Evolutionary conservation across 2,113 vertebrate genomes (phyloP).

Genomic region (Coturnix japonica): DNA sequence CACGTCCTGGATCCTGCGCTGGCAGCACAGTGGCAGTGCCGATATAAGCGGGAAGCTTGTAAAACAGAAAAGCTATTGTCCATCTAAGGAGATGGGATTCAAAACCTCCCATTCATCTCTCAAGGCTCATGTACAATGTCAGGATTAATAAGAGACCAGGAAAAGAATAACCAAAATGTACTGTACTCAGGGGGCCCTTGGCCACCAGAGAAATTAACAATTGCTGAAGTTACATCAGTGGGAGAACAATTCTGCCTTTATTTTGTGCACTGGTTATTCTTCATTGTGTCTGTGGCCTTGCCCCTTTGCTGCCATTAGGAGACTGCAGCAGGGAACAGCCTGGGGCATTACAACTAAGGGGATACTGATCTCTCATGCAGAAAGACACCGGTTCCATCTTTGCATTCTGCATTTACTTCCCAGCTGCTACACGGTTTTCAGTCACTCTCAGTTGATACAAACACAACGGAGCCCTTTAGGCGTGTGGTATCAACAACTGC

Average conservation of each 20-base stretch:
- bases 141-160: slow-evolving; percentile 31
- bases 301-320: neutral
- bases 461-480: neutral
- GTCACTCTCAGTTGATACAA: neutral
- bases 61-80: slow-evolving; percentile 49
- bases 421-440: neutral
- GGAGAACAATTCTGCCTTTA: slow-evolving; percentile 56
- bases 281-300: slow-evolving; percentile 10
- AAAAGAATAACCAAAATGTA: slow-evolving; percentile 27
- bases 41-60: neutral
- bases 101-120: neutral
- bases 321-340: neutral
- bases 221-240: neutral
- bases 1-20: neutral
- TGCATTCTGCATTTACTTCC: neutral
- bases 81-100: slow-evolving; percentile 19
- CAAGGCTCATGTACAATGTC: neutral
- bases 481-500: neutral
- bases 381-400: neutral
- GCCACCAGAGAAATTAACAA: neutral
- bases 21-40: neutral
- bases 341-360: neutral
- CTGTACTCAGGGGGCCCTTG: neutral
- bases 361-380: neutral
- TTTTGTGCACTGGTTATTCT: slow-evolving; percentile 12